Conservation (phyloP, 2,113 vertebrate species). For the Scomber colias region DNA sequence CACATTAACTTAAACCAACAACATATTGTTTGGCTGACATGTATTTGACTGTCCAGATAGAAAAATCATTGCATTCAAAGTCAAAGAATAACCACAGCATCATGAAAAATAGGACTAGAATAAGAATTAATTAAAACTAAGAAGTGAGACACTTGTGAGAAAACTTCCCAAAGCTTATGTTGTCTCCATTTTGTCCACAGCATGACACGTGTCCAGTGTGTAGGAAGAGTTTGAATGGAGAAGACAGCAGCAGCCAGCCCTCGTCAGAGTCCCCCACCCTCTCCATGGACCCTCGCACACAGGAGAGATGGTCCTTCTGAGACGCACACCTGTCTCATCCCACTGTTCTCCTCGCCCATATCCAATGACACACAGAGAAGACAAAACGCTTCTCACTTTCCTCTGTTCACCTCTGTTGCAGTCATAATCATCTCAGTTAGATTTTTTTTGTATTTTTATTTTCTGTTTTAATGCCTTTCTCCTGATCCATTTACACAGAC, state of each 20-base stretch:
- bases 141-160: neutral
- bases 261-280: slow-evolving; percentile 83
- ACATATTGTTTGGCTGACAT: no score
- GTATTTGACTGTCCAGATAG: neutral
- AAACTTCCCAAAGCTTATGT: slow-evolving; percentile 21
- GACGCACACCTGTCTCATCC: slow-evolving; percentile 53
- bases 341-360: slow-evolving; percentile 41
- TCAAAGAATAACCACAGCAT: neutral
- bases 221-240: slow-evolving; percentile 95
- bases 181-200: slow-evolving; percentile 76
- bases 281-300: slow-evolving; percentile 87
- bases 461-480: slow-evolving; percentile 70
- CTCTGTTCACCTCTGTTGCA: slow-evolving; percentile 51
- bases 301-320: slow-evolving; percentile 97
- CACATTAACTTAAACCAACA: no score
- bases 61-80: neutral
- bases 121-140: neutral
- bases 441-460: slow-evolving; percentile 53
- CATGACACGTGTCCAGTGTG: slow-evolving; percentile 98
- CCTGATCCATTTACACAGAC: slow-evolving; percentile 50
- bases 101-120: neutral
- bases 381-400: slow-evolving; percentile 48
- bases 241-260: slow-evolving; percentile 89
- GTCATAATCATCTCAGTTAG: slow-evolving; percentile 65
- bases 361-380: slow-evolving; percentile 51